Base-by-base conservation (phyloP, 2,113 vertebrate species). In the Cyanistes caeruleus region DNA sequence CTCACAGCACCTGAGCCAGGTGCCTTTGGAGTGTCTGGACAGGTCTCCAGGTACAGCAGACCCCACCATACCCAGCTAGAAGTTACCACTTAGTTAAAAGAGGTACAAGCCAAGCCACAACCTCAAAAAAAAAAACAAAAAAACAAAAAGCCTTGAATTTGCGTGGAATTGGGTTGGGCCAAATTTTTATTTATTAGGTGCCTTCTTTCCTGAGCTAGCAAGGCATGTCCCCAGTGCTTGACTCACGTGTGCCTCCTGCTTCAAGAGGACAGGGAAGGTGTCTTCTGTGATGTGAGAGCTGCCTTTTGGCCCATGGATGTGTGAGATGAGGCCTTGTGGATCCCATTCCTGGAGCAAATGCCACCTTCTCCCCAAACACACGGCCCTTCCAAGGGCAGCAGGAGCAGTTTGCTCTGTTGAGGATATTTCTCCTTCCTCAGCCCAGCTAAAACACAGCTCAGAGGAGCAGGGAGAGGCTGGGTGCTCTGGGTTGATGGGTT, bases 191-290 rank as follows among this genome's bases (percentile, higher is more conserved):
- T 85, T 91, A 59, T 53, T 28, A 51, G 87, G 82, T 95, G 93
- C 91, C 94, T 96, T 96, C 78, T 83, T 59, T 87, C 89, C 87
- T 74, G 46, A 97, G 87, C 70, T 89, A 94, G 93, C 77, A 83
- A 82, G 91, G 63, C 24, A 3, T n/a, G 46, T 74, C 59, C 74
- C 55, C 83, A 65, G 82, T 0, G 0, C 62, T 60, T 14, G n/a
- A 62, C 18, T 52, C 3, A 0, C 17, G 30, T 76, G 33, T 63
- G n/a, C 75, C 68, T 92, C 63, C 41, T 31, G 11, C 44, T 85
- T 80, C 35, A 72, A 6, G 52, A 49, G 35, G 62, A 49, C 58
- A 62, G 67, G n/a, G 44, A 22, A 48, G 6, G 51, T 51, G 28
- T 68, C 58, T 78, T 44, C 69, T 51, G 49, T 1, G 0, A 9